These are phyloP conservation scores for Pterophyllum scalare DNA, from an alignment of 2,113 vertebrate genomes.

Conservation along the genomic window DNA sequence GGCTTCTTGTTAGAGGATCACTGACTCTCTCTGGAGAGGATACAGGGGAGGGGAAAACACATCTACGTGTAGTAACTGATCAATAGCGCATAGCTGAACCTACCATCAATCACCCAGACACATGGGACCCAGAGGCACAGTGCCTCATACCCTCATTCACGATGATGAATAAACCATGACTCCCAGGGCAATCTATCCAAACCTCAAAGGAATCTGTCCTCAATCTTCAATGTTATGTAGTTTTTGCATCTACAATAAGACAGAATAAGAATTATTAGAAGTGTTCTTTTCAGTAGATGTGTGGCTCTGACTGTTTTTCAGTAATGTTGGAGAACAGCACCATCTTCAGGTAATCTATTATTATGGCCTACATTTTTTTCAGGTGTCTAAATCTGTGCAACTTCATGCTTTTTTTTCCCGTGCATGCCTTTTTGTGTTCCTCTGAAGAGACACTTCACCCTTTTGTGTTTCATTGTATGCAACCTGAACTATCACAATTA, in stretches of 20 bases:
- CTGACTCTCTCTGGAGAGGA: conserved; percentile 37
- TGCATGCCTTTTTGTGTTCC: background rate
- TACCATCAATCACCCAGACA: conserved; percentile 64
- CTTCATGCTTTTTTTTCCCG: background rate
- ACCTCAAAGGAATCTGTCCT: conserved; percentile 17
- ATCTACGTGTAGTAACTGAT: conserved; percentile 55
- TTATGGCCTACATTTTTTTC: background rate
- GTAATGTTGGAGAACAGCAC: conserved; percentile 44
- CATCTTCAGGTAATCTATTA: conserved; percentile 55
- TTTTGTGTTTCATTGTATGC: too few relatives aligned
- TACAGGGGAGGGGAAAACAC: conserved; percentile 12
- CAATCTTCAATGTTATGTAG: background rate
- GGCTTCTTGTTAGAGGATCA: conserved; percentile 25
- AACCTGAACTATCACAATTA: background rate
- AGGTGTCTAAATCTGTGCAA: background rate
- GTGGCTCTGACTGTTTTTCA: background rate
- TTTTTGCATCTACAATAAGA: background rate
- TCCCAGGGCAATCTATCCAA: background rate
- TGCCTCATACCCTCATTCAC: conserved; percentile 27
- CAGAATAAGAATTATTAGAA: background rate
- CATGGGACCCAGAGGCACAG: conserved; percentile 27
- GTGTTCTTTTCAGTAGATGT: background rate
- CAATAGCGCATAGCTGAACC: conserved; percentile 62
- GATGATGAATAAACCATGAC: conserved; percentile 52
- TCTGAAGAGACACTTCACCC: background rate